A percentile compares a stretch with the other conserved stretches of the same genome.
Conservation (phyloP, 2,888 invertebrate genomes). For the Parnassius apollo region DNA sequence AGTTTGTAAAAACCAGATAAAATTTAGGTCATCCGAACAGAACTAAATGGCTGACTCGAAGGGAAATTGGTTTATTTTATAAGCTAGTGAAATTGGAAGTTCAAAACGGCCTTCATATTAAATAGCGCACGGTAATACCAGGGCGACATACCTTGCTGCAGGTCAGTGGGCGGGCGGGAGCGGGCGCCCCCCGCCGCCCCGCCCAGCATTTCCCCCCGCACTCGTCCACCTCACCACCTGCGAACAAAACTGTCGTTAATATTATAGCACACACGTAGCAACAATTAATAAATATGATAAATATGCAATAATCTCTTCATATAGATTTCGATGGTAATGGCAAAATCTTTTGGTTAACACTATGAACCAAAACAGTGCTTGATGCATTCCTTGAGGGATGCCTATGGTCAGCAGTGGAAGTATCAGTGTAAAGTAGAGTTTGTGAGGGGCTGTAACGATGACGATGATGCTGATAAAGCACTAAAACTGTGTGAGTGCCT, state of each 20-base stretch:
- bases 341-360: too few species aligned
- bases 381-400: too few species aligned
- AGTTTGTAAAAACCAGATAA: not conserved
- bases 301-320: too few species aligned
- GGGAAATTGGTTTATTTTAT: constrained; percentile 9
- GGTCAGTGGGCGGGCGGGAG: constrained; percentile 80
- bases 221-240: constrained; percentile 73
- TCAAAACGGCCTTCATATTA: constrained; percentile 14
- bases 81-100: constrained; percentile 10
- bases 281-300: not conserved
- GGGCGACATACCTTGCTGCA: constrained; percentile 70
- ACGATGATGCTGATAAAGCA: too few species aligned
- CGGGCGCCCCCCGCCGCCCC: constrained; percentile 81
- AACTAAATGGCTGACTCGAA: not conserved
- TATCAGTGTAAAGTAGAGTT: too few species aligned
- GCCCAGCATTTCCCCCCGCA: constrained; percentile 75
- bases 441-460: too few species aligned
- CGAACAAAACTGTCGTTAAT: constrained; percentile 34
- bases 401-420: too few species aligned
- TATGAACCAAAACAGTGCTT: too few species aligned
- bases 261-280: not conserved
- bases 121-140: constrained; percentile 41
- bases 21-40: constrained; percentile 5
- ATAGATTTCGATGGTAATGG: too few species aligned
- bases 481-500: too few species aligned